Base-by-base conservation (phyloP, 1,140 invertebrate genomes). In the Mamestra configurata region DNA sequence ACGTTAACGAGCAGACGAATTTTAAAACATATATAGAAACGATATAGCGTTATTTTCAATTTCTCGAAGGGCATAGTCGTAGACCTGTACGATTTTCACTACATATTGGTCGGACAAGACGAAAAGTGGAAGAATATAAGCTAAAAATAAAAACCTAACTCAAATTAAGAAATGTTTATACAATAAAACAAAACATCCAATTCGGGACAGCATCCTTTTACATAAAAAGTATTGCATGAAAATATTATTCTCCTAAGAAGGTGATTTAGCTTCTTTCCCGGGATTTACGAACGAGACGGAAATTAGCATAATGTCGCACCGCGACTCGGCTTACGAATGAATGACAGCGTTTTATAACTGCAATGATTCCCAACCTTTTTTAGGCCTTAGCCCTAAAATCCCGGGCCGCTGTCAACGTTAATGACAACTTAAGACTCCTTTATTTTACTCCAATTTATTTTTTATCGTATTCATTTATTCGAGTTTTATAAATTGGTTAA, bases 221-320 rank as follows among this genome's bases (percentile, higher is more conserved):
- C 59, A 37, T 66, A 31, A 71, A 71, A 71, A 71, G 53, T 35
- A 11, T n/a, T 35, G 24, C 43, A 27, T 24, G 49, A 53, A 71
- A 71, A 35, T 6, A 27, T 71, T 51, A 71, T 53, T 53, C 37
- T 71, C 11, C 15, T 68, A 68, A 68, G 46, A 53, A 51, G 24
- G 13, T 51, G 22, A 71, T 51, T 71, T 35, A 53, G 13, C 18
- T 15, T 11, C 46, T 71, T 51, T 46, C 15, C 27, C 10, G 13
- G 27, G 46, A 53, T 71, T 70, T 71, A 71, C 15, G 20, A 31
- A 53, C 27, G 46, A 35, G 15, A 35, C 46, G 2, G 68, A 22
- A 31, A 71, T 71, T 71, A 53, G 46, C 68, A 71, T 71, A 71
- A 71, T 71, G 24, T 20, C 13, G 5, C 7, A 71, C 68, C 68